phyloP scores from a whole-genome alignment of 1,140 invertebrate species.

The Harlomillsia oculata region DNA sequence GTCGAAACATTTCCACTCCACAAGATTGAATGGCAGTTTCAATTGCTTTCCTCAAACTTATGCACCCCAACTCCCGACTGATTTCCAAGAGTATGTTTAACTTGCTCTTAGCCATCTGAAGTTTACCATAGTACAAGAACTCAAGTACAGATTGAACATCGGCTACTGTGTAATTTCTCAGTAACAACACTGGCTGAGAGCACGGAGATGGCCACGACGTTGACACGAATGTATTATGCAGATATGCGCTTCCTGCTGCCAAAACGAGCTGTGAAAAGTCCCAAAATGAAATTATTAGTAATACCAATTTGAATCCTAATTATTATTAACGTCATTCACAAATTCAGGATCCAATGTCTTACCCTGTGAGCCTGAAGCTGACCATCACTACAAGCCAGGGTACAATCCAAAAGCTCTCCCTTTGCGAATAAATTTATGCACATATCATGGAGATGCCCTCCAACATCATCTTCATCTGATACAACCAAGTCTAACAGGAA shows the following conservation, averaged over 20 bases:
- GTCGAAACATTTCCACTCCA: constrained; percentile 18
- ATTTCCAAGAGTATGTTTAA: constrained; percentile 3
- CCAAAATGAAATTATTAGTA: constrained; percentile 3
- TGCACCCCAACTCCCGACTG: constrained; percentile 8
- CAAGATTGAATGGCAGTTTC: constrained; percentile 8
- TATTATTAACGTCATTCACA: not conserved
- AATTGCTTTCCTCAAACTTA: constrained; percentile 5
- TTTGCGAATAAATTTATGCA: constrained; percentile 4
- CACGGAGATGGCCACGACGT: constrained; percentile 17
- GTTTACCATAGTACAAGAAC: constrained; percentile 22
- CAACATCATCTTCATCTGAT: not conserved
- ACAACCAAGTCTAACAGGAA: not conserved
- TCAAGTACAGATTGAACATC: constrained; percentile 18
- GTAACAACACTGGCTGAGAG: constrained; percentile 22
- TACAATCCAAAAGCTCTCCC: constrained; percentile 24
- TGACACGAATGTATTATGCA: constrained; percentile 13
- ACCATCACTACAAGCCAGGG: constrained; percentile 22
- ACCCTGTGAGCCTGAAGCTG: constrained; percentile 27
- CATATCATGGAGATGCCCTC: not conserved
- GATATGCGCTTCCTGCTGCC: constrained; percentile 8
- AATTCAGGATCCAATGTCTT: not conserved
- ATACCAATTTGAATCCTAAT: not conserved
- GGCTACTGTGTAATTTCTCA: constrained; percentile 2
- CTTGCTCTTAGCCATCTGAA: not conserved
- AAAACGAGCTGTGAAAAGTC: constrained; percentile 25